Base-by-base conservation (phyloP, 2,888 invertebrate species). In the Cosmorhoe ocellata region DNA sequence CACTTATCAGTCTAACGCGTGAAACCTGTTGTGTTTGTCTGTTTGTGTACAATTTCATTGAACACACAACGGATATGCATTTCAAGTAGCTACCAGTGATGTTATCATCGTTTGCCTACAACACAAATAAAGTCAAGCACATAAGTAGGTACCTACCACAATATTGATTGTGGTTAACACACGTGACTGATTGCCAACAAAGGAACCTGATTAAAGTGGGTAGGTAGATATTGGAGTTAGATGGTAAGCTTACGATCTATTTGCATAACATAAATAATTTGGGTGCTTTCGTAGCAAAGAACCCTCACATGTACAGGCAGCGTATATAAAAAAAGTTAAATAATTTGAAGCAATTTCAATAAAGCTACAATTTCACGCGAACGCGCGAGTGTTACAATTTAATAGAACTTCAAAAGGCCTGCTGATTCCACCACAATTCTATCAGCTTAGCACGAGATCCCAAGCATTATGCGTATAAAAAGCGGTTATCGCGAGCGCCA, bases 351-450 rank as follows among this genome's bases (percentile, higher is more conserved):
- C 83, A 75, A 81, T 84, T 86, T 83, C 84, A 82, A 84, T 87
- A 86, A 85, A 81, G 79, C 81, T 79, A 84, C 86, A 87, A 88
- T 89, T 89, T 88, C 82, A 85, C 83, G 83, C 82, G 84, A 81
- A 81, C 77, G 78, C 84, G 82, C 79, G 81, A 81, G 79, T 85
- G 86, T 80, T 86, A 84, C 87, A 83, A 89, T 88, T 87, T 89
- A 89, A 89, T 89, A 88, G 85, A 87, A 89, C 79, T 87, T 88
- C 87, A 88, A 89, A 88, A 83, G 89, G 86, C 81, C 82, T 83
- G 84, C 80, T 84, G 87, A 87, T 86, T 84, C 85, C 79, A 72
- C 83, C 87, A 84, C 89, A 88, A 89, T 89, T 89, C 89, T 85
- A 89, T 89, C 88, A 89, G 89, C 89, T 89, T 89, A 89, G 85